These are phyloP conservation scores for Aplodontia rufa DNA, from an alignment of 2,113 vertebrate genomes.

Conservation along the genomic window DNA sequence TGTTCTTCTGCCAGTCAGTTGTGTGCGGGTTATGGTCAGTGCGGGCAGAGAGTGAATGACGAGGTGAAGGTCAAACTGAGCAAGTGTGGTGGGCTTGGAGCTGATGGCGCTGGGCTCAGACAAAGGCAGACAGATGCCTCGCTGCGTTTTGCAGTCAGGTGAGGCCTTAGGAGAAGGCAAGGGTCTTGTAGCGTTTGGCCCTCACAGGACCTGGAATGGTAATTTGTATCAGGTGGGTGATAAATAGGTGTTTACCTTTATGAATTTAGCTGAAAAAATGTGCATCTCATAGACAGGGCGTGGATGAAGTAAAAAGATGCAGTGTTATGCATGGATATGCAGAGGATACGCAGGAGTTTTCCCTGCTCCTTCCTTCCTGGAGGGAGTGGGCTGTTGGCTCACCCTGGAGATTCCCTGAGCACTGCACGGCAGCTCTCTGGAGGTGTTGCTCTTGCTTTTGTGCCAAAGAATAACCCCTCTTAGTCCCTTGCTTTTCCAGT, in stretches of 20 bases:
- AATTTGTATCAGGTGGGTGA: not conserved
- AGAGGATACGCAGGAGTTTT: not conserved
- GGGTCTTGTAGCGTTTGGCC: not conserved
- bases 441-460: accelerated
- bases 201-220: not conserved
- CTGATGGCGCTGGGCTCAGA: accelerated
- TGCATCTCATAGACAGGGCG: not conserved
- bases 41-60: not conserved
- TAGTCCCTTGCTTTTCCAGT: not conserved
- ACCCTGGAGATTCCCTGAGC: accelerated
- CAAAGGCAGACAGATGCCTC: not conserved
- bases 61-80: not conserved
- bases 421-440: accelerated
- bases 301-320: not conserved
- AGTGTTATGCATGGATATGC: too few species aligned
- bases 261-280: not conserved
- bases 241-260: not conserved
- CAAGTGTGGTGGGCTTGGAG: not conserved
- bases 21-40: not conserved
- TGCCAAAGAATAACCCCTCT: not conserved
- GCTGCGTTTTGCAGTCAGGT: not conserved
- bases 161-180: not conserved
- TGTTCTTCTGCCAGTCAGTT: too few species aligned
- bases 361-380: not conserved
- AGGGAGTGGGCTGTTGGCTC: too few species aligned